Evolutionary conservation across 2,888 invertebrate genomes (phyloP).

Genomic region (Aphelenchoides bicaudatus): DNA sequence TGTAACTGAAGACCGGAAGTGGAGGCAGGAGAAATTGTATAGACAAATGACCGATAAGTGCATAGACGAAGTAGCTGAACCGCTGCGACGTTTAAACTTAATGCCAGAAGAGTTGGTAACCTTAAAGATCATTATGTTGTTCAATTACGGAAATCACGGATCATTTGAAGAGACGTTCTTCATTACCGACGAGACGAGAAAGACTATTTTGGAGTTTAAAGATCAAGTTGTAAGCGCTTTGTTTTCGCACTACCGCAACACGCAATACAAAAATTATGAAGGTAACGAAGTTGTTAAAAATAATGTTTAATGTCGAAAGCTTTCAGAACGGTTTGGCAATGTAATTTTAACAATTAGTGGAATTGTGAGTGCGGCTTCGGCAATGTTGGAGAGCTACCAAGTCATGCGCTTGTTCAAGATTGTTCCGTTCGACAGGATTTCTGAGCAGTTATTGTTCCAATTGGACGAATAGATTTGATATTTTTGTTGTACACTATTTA

Average conservation of each 20-base stretch:
- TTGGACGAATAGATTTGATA: slow-evolving; percentile 25
- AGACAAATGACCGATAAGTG: slow-evolving; percentile 54
- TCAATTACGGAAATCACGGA: slow-evolving; percentile 43
- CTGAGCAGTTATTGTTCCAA: slow-evolving; percentile 59
- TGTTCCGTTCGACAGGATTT: slow-evolving; percentile 53
- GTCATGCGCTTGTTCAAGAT: slow-evolving; percentile 58
- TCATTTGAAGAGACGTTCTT: slow-evolving; percentile 35
- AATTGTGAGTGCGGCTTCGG: slow-evolving; percentile 48
- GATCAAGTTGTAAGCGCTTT: slow-evolving; percentile 46
- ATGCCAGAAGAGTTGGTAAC: slow-evolving; percentile 47
- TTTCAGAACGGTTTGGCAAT: slow-evolving; percentile 49
- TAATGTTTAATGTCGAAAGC: neutral
- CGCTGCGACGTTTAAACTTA: slow-evolving; percentile 42
- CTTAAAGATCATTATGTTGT: slow-evolving; percentile 52
- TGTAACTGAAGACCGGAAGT: slow-evolving; percentile 41
- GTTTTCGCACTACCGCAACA: slow-evolving; percentile 46
- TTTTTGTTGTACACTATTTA: neutral
- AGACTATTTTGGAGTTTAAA: slow-evolving; percentile 36
- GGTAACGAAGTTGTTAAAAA: slow-evolving; percentile 18
- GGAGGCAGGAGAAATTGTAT: slow-evolving; percentile 57
- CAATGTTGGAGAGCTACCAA: slow-evolving; percentile 53
- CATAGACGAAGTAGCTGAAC: slow-evolving; percentile 54
- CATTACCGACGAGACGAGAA: slow-evolving; percentile 39
- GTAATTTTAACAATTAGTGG: slow-evolving; percentile 51
- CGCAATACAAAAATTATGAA: slow-evolving; percentile 34